These are phyloP conservation scores for Ennomos fuscantarius DNA, from an alignment of 2,888 invertebrate genomes.

Conservation along the genomic window DNA sequence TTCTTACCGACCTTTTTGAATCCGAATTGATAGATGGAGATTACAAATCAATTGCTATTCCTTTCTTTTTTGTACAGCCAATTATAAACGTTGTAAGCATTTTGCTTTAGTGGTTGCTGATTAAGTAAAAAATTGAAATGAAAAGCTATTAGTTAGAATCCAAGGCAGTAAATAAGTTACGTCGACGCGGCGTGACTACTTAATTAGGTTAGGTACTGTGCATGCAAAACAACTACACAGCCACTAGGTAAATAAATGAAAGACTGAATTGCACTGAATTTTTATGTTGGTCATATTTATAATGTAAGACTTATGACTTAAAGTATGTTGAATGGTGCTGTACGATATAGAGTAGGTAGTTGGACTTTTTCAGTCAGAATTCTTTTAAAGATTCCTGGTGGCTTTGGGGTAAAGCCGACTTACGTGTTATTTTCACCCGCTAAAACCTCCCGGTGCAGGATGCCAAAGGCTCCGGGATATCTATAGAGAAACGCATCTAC, in stretches of 20 bases:
- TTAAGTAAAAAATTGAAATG: slow-evolving; percentile 15
- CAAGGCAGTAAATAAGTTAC: slow-evolving; percentile 6
- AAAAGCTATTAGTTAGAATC: slow-evolving; percentile 19
- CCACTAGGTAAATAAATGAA: not conserved
- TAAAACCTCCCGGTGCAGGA: too few species aligned
- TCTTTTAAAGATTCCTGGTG: too few species aligned
- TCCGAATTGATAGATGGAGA: slow-evolving; percentile 10
- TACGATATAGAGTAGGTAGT: too few species aligned
- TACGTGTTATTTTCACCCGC: too few species aligned
- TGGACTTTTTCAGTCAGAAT: too few species aligned
- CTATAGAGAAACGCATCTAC: too few species aligned
- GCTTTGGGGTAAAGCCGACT: too few species aligned
- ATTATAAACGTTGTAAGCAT: slow-evolving; percentile 13
- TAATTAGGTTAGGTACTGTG: slow-evolving; percentile 18
- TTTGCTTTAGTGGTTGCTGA: not conserved
- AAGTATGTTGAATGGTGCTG: too few species aligned
- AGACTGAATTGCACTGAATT: slow-evolving; percentile 4
- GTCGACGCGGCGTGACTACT: slow-evolving; percentile 9
- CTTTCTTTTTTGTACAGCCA: slow-evolving; percentile 11
- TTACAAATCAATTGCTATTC: slow-evolving; percentile 17
- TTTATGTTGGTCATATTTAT: not conserved
- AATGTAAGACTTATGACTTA: too few species aligned
- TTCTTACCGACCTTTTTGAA: slow-evolving; percentile 12
- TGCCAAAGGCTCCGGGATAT: too few species aligned
- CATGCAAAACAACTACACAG: slow-evolving; percentile 10